phyloP scores from a whole-genome alignment of 2,888 invertebrate genomes.

The Cosmopolites sordidus region DNA sequence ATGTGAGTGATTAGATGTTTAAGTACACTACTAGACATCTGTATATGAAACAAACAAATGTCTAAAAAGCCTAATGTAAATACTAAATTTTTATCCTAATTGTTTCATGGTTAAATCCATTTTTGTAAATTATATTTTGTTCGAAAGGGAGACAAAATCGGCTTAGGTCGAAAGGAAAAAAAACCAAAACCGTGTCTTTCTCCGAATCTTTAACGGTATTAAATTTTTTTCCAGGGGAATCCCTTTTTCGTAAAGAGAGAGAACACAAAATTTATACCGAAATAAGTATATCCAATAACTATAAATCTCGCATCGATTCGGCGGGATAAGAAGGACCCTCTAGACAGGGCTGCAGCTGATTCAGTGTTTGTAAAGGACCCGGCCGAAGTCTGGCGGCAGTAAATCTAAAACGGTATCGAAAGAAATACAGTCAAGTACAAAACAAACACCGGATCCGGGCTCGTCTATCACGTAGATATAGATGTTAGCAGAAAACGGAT shows the following conservation, averaged over 20 bases:
- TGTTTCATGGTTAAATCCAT: too few relatives aligned
- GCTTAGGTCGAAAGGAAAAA: too few relatives aligned
- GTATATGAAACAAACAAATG: too few relatives aligned
- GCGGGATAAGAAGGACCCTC: slow-evolving; percentile 23
- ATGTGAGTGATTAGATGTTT: too few relatives aligned
- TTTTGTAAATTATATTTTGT: too few relatives aligned
- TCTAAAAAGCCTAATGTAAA: too few relatives aligned
- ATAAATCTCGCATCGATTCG: slow-evolving; percentile 23
- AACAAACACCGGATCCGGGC: slow-evolving; percentile 22
- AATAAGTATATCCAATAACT: slow-evolving; percentile 27
- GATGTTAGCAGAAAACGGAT: slow-evolving; percentile 3
- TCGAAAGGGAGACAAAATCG: too few relatives aligned
- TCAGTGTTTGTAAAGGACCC: slow-evolving; percentile 28
- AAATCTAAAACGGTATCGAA: slow-evolving; percentile 26
- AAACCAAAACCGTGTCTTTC: background rate
- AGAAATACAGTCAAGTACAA: slow-evolving; percentile 28
- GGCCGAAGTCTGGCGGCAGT: slow-evolving; percentile 22
- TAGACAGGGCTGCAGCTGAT: slow-evolving; percentile 23
- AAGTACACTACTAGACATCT: too few relatives aligned
- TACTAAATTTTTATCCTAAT: too few relatives aligned
- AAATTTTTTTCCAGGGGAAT: background rate
- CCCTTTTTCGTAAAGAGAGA: too few relatives aligned
- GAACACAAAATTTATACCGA: slow-evolving; percentile 17
- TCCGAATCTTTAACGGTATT: background rate
- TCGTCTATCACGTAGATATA: slow-evolving; percentile 25